Percentiles rank a stretch among this genome's conserved stretches.
Conservation (phyloP, 2,113 vertebrate species). For the Pangasianodon hypophthalmus region DNA sequence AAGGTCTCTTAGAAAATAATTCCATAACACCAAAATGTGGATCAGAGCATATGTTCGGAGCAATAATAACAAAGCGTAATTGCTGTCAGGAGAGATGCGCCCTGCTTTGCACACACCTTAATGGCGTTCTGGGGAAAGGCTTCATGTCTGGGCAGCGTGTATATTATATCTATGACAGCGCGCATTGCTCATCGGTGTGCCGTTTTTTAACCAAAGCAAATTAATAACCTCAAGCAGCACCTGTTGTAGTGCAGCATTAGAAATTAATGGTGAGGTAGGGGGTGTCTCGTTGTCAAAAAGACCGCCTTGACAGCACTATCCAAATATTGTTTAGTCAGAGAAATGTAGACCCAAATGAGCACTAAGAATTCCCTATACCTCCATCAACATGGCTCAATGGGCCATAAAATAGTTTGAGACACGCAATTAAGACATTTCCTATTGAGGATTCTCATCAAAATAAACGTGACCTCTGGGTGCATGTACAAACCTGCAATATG, state of each 20-base stretch:
- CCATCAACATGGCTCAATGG: slow-evolving; percentile 47
- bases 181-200: slow-evolving; percentile 86
- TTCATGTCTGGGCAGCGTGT: slow-evolving; percentile 86
- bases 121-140: slow-evolving; percentile 84
- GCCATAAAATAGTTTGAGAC: slow-evolving; percentile 43
- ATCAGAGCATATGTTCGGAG: slow-evolving; percentile 87
- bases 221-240: slow-evolving; percentile 81
- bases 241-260: slow-evolving; percentile 58
- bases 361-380: slow-evolving; percentile 44
- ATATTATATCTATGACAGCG: slow-evolving; percentile 87
- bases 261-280: slow-evolving; percentile 55
- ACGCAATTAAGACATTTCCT: slow-evolving; percentile 35
- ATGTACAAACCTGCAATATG: slow-evolving; percentile 28
- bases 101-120: slow-evolving; percentile 89
- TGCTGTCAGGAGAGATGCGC: slow-evolving; percentile 89
- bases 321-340: slow-evolving; percentile 56
- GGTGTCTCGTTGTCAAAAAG: slow-evolving; percentile 47
- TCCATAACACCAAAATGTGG: slow-evolving; percentile 56
- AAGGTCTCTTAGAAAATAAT: slow-evolving; percentile 89
- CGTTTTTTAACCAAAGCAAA: slow-evolving; percentile 85
- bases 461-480: slow-evolving; percentile 33
- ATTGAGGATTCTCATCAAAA: slow-evolving; percentile 41
- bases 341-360: slow-evolving; percentile 40
- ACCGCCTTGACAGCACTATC: slow-evolving; percentile 52
- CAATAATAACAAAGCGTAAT: slow-evolving; percentile 95